A percentile compares a stretch with the other conserved stretches of the same genome.
Conservation (phyloP, 1,140 invertebrate species). For the Philaenus spumarius region DNA sequence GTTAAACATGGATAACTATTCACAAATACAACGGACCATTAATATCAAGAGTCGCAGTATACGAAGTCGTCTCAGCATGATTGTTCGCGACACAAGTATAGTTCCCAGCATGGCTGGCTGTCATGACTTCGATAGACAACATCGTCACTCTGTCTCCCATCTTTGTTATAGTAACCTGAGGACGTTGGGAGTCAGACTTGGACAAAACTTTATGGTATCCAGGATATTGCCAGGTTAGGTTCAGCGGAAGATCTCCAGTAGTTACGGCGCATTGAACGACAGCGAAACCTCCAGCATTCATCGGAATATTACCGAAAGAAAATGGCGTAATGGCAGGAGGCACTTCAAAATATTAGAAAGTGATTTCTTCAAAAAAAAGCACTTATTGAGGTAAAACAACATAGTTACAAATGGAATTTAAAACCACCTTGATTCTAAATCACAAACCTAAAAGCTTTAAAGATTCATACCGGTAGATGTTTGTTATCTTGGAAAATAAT, state of each 20-base stretch:
- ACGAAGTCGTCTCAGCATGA: slow-evolving; percentile 20
- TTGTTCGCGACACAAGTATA: slow-evolving; percentile 31
- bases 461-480: too few relatives aligned
- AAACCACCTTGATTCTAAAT: too few relatives aligned
- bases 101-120: slow-evolving; percentile 38
- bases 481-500: too few relatives aligned
- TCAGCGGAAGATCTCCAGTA: slow-evolving; percentile 39
- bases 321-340: slow-evolving; percentile 55
- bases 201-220: slow-evolving; percentile 35
- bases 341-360: too few relatives aligned
- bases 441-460: too few relatives aligned
- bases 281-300: slow-evolving; percentile 48
- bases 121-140: slow-evolving; percentile 66
- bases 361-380: too few relatives aligned
- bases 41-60: slow-evolving; percentile 29
- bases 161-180: slow-evolving; percentile 40
- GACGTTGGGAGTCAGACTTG: slow-evolving; percentile 32
- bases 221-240: slow-evolving; percentile 38
- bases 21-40: slow-evolving; percentile 31
- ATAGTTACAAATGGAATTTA: too few relatives aligned
- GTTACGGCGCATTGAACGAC: slow-evolving; percentile 36
- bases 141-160: slow-evolving; percentile 49
- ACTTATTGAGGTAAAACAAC: too few relatives aligned
- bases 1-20: too few relatives aligned
- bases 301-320: slow-evolving; percentile 51